Base-by-base conservation (phyloP, 1,140 invertebrate genomes). In the Pseudachorutes palmiensis region DNA sequence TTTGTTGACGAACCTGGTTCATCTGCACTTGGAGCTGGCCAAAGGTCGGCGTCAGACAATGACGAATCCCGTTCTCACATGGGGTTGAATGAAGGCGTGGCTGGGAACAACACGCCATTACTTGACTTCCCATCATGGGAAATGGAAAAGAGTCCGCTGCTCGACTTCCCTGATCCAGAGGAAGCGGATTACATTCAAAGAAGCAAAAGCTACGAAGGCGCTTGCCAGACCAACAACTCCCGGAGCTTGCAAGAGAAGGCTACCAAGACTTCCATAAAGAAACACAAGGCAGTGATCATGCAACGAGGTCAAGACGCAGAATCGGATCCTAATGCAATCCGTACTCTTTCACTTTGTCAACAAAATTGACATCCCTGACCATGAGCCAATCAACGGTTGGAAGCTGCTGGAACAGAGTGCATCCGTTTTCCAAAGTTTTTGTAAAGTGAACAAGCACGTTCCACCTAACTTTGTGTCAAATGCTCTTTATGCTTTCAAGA, bases 281-380 rank as follows among this genome's bases (percentile, higher is more conserved):
- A 24, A 55, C 51, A 55, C 12, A 55, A 55, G 24, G 9, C 51
- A 14, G 9, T 55, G 9, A 24, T 55, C 9, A 24, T 24, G 24
- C 51, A 55, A n/a, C 24, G 51, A 55, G 24, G 51, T 55, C 12
- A 55, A 55, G 51, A 55, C 51, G 51, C 51, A 55, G 51, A 55
- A 26, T 26, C 51, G 51, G 24, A 55, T 55, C 24, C 24, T 55
- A 26, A 9, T 14, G 51, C 51, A 55, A 26, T 9, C 51, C 12
- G 24, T 55, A 5, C 12, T 55, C 14, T 24, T 5, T 16, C 51
- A 55, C 51, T 55, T 55, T 22, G 24, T 55, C 24, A 3, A 55
- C 12, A 55, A 55, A 16, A 26, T 55, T 19, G 9, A 9, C 24
- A 55, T 55, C 5, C 51, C 51, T 5, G 24, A 55, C 5, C 51